Conservation (phyloP, 2,888 invertebrate species). For the Cartodere bifasciata region DNA sequence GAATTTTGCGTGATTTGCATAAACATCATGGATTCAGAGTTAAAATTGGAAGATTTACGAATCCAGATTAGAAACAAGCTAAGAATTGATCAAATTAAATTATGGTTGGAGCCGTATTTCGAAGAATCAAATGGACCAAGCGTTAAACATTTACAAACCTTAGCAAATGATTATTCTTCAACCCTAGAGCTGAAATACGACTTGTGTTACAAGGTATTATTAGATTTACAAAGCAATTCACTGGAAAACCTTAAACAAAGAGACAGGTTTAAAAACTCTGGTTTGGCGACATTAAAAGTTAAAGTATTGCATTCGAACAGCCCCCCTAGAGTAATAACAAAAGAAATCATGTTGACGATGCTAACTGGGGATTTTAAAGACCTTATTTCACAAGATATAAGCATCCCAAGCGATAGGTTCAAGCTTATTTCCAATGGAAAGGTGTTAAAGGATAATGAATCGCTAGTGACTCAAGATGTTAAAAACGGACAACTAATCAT, state of each 20-base stretch:
- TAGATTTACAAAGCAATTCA: conserved; percentile 54
- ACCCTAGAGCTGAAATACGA: conserved; percentile 41
- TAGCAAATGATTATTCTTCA: conserved; percentile 47
- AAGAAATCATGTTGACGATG: conserved; percentile 43
- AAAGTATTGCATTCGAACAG: conserved; percentile 45
- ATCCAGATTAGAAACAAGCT: conserved; percentile 54
- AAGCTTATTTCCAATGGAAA: conserved; percentile 57
- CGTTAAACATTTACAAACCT: conserved; percentile 37
- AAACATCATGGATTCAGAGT: conserved; percentile 18
- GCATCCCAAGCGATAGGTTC: conserved; percentile 38
- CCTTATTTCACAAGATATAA: conserved; percentile 39
- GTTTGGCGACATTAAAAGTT: conserved; percentile 59
- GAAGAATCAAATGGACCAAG: conserved; percentile 35
- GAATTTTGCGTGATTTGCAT: too few relatives aligned
- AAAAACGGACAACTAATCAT: conserved; percentile 58
- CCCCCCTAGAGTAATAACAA: conserved; percentile 37
- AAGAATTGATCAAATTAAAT: conserved; percentile 53
- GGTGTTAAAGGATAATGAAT: conserved; percentile 42
- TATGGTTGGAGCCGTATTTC: conserved; percentile 65
- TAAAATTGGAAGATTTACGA: conserved; percentile 44
- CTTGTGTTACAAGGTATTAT: conserved; percentile 42
- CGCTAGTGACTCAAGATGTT: conserved; percentile 45
- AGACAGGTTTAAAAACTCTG: conserved; percentile 54
- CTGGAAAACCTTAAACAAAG: conserved; percentile 59
- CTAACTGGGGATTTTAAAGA: conserved; percentile 44